phyloP scores from a whole-genome alignment of 2,888 invertebrate genomes.

The Agriopis marginaria region DNA sequence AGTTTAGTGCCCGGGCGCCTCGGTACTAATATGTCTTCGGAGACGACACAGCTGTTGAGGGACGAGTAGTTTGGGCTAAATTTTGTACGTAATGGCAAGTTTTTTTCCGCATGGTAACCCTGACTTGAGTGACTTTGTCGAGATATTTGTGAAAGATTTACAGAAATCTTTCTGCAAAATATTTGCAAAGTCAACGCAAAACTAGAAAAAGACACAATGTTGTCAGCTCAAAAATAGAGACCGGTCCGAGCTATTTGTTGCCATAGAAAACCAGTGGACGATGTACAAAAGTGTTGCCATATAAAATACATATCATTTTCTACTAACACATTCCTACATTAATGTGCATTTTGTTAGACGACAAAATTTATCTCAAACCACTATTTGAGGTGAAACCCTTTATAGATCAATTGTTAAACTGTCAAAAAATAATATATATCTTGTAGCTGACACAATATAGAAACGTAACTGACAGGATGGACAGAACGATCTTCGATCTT shows the following conservation, averaged over 20 bases:
- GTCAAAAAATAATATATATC: not conserved
- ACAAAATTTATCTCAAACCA: slow-evolving; percentile 38
- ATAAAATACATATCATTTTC: slow-evolving; percentile 78
- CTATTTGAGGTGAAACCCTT: slow-evolving; percentile 1
- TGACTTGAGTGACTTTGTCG: not conserved
- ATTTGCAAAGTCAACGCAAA: not conserved
- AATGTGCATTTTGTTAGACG: slow-evolving; percentile 49
- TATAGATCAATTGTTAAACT: slow-evolving; percentile 1
- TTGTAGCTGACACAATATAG: not conserved
- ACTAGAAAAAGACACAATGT: not conserved
- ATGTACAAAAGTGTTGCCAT: slow-evolving; percentile 78
- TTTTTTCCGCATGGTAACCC: not conserved
- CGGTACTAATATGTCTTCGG: slow-evolving; percentile 61
- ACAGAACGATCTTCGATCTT: not conserved
- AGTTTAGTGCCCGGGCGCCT: slow-evolving; percentile 71
- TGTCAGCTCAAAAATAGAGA: slow-evolving; percentile 1
- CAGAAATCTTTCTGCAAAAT: slow-evolving; percentile 20
- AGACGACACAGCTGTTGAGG: slow-evolving; percentile 69
- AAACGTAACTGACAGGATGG: not conserved
- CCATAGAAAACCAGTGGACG: slow-evolving; percentile 31
- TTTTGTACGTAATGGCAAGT: slow-evolving; percentile 21
- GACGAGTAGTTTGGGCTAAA: slow-evolving; percentile 63
- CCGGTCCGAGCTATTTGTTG: slow-evolving; percentile 18
- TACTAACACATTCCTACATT: slow-evolving; percentile 73
- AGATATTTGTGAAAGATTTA: slow-evolving; percentile 22